Evolutionary conservation across 2,113 vertebrate genomes (phyloP).

Genomic region (Lipotes vexillifer): DNA sequence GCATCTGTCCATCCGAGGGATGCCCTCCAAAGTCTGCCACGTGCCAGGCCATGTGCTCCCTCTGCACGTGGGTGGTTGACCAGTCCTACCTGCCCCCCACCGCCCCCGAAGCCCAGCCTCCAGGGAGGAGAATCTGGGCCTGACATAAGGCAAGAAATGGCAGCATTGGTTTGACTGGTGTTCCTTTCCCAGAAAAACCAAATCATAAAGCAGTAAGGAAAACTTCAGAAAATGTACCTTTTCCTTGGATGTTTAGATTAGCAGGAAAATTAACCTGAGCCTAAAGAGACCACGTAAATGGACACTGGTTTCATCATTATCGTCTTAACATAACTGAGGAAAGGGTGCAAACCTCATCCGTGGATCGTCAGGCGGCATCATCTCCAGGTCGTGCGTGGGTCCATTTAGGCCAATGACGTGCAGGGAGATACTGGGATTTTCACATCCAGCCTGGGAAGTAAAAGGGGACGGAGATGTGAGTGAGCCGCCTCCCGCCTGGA

Average conservation of each 20-base stretch:
- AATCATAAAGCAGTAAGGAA: not conserved
- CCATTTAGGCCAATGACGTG: slow-evolving; percentile 95
- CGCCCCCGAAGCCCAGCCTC: not conserved
- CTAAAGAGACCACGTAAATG: accelerated
- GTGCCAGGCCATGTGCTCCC: accelerated
- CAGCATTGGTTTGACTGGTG: accelerated
- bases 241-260: not conserved
- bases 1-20: accelerated
- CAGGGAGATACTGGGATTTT: slow-evolving; percentile 94
- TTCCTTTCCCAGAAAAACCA: not conserved
- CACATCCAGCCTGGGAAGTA: slow-evolving; percentile 88
- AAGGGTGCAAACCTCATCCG: slow-evolving; percentile 88
- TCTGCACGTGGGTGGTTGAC: accelerated
- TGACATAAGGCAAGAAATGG: accelerated
- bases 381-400: slow-evolving; percentile 93
- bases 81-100: too few species aligned
- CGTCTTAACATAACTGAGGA: accelerated
- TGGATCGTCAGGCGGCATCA: slow-evolving; percentile 92
- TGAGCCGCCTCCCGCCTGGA: accelerated
- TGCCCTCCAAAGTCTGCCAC: accelerated
- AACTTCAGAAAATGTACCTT: accelerated
- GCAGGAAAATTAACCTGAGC: not conserved
- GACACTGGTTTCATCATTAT: accelerated
- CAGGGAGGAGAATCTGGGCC: accelerated
- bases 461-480: not conserved